phyloP scores from a whole-genome alignment of 37 sponge, comb jelly and placozoan genomes.

The Beroe ovata region DNA sequence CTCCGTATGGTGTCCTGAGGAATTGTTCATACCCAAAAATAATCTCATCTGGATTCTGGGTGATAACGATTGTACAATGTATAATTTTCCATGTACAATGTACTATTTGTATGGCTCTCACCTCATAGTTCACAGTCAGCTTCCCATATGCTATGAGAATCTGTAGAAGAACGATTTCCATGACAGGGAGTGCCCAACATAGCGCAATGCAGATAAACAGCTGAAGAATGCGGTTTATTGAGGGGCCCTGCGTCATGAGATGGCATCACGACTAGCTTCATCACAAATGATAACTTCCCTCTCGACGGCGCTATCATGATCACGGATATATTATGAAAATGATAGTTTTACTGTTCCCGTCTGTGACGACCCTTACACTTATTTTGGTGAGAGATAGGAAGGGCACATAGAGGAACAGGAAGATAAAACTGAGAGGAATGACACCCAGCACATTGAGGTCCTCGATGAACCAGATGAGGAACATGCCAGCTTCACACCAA shows the following conservation, averaged over 20 bases:
- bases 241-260: too few species aligned
- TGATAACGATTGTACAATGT: too few species aligned
- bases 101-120: too few species aligned
- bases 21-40: too few species aligned
- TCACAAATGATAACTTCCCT: too few species aligned
- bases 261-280: too few species aligned
- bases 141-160: neutral
- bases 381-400: constrained; percentile 25
- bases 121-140: constrained; percentile 20
- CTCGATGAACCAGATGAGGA: constrained; percentile 23
- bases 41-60: too few species aligned
- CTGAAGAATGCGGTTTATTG: too few species aligned
- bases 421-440: constrained; percentile 36
- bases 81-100: too few species aligned
- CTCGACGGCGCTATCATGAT: too few species aligned
- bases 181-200: constrained; percentile 17
- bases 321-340: too few species aligned
- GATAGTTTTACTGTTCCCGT: too few species aligned
- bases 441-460: constrained; percentile 42
- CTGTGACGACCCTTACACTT: neutral
- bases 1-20: neutral
- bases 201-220: neutral
- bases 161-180: constrained; percentile 7
- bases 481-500: constrained; percentile 31
- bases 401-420: constrained; percentile 47